Evolutionary conservation across 2,113 vertebrate genomes (phyloP).

Genomic region (Scomber scombrus): DNA sequence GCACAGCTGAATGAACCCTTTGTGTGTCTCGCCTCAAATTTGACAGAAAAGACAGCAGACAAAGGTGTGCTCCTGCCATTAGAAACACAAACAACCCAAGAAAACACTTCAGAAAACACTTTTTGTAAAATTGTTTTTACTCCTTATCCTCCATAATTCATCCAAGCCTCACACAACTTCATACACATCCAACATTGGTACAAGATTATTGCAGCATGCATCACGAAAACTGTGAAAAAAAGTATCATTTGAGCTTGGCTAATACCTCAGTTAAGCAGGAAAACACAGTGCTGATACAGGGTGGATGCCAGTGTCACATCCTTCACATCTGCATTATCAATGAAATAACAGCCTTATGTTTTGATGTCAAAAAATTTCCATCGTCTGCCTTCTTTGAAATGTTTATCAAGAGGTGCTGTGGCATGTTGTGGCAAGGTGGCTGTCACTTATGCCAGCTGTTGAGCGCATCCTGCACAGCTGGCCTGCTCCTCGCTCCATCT

Average conservation of each 20-base stretch:
- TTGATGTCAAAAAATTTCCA: constrained; percentile 51
- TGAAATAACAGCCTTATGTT: constrained; percentile 39
- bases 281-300: not conserved
- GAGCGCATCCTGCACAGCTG: constrained; percentile 64
- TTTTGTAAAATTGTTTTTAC: no score
- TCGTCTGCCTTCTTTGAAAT: constrained; percentile 65
- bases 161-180: no score
- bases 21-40: constrained; percentile 23
- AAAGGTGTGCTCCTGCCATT: constrained; percentile 14
- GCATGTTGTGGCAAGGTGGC: constrained; percentile 49
- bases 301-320: constrained; percentile 13
- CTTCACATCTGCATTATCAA: constrained; percentile 50
- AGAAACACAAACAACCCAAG: constrained; percentile 12
- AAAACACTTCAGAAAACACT: constrained; percentile 19
- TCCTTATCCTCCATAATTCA: no score
- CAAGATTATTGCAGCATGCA: not conserved
- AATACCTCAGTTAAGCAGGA: not conserved
- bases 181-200: no score
- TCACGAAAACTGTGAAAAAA: not conserved
- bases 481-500: constrained; percentile 49
- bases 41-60: constrained; percentile 4
- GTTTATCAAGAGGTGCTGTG: constrained; percentile 45
- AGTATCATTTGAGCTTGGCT: no score
- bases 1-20: constrained; percentile 26
- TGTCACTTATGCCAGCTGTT: constrained; percentile 67